Conservation (phyloP, 2,113 vertebrate genomes). For the Noturus placidus region DNA sequence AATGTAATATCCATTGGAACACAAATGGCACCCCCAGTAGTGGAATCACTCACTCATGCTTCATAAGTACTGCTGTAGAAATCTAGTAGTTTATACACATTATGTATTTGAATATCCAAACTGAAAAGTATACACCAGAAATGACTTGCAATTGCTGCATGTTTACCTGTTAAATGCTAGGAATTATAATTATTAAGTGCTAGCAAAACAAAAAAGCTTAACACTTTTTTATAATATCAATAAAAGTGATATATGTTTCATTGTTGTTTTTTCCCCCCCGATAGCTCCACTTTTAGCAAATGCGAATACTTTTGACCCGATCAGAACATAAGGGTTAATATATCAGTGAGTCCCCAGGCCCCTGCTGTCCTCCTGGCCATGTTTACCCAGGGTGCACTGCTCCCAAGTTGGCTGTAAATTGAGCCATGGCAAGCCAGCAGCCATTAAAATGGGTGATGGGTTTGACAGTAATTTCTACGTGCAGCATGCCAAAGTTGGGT, state of each 20-base stretch:
- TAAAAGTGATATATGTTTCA: neutral
- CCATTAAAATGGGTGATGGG: slow-evolving; percentile 69
- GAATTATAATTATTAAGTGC: neutral
- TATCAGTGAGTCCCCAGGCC: slow-evolving; percentile 27
- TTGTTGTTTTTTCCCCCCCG: neutral
- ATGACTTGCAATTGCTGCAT: neutral
- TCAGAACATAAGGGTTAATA: neutral
- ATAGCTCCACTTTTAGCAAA: neutral
- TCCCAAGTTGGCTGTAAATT: slow-evolving; percentile 46
- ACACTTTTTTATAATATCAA: too few species aligned
- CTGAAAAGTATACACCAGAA: neutral
- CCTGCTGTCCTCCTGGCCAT: slow-evolving; percentile 53
- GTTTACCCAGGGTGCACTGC: slow-evolving; percentile 67
- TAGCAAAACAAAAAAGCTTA: neutral
- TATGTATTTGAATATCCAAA: neutral
- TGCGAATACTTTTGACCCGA: neutral
- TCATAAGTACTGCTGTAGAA: neutral
- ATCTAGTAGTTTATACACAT: neutral
- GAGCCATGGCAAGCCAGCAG: slow-evolving; percentile 56
- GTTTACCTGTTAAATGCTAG: neutral
- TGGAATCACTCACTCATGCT: neutral
- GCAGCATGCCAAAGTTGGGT: slow-evolving; percentile 64
- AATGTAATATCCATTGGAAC: neutral
- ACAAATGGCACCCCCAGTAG: neutral
- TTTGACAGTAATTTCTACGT: slow-evolving; percentile 74